phyloP scores from a whole-genome alignment of 2,797 vertebrate genomes.

The Sparus aurata region DNA sequence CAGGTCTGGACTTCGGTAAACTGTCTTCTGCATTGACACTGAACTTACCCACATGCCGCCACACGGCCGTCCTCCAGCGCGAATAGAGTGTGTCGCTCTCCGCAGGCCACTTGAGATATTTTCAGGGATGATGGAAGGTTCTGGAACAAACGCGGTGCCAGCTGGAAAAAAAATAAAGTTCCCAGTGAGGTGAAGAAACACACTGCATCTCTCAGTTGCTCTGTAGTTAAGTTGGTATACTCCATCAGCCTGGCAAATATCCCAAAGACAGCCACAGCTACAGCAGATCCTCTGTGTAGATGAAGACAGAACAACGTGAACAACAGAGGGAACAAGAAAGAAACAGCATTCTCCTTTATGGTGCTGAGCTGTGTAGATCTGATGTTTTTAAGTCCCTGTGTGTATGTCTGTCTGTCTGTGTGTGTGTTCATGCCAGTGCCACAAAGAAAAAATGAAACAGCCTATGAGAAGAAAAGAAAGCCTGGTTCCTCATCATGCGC shows the following conservation, averaged over 20 bases:
- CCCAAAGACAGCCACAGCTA: constrained; percentile 66
- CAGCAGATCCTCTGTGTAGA: constrained; percentile 76
- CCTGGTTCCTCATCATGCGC: constrained; percentile 95
- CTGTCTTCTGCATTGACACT: constrained; percentile 49
- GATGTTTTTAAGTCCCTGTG: constrained; percentile 82
- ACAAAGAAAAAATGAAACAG: constrained; percentile 86
- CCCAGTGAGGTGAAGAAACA: constrained; percentile 77
- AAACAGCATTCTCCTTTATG: constrained; percentile 85
- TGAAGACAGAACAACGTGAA: constrained; percentile 75
- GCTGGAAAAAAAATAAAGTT: constrained; percentile 80
- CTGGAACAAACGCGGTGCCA: constrained; percentile 81
- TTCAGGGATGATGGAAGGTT: constrained; percentile 82
- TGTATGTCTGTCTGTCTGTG: constrained; percentile 83
- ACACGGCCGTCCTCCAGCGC: constrained; percentile 81
- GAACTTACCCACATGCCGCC: constrained; percentile 91
- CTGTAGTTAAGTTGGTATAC: constrained; percentile 72
- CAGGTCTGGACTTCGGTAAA: constrained; percentile 60
- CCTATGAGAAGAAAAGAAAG: constrained; percentile 88
- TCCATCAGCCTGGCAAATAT: constrained; percentile 79
- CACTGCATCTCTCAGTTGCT: constrained; percentile 66
- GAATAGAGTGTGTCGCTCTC: constrained; percentile 83
- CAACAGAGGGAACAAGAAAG: constrained; percentile 79
- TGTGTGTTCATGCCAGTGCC: constrained; percentile 87
- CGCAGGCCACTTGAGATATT: constrained; percentile 86
- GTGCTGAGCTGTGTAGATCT: constrained; percentile 83